phyloP scores from a whole-genome alignment of 2,113 vertebrate genomes.

The Neoarius graeffei region DNA sequence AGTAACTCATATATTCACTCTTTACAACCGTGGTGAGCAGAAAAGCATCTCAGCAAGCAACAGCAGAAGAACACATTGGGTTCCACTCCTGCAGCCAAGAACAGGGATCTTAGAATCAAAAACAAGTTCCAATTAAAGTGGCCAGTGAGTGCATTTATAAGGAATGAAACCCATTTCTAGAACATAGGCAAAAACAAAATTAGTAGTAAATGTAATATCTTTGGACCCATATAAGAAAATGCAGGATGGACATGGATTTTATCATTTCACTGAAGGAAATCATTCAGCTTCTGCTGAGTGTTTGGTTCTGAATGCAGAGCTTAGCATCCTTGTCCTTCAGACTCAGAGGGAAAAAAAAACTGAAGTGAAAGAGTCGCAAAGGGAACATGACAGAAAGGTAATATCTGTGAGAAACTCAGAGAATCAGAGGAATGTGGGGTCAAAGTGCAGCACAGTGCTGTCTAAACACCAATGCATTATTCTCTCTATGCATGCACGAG shows the following conservation, averaged over 20 bases:
- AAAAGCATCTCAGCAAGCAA: too few relatives aligned
- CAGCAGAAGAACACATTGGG: too few relatives aligned
- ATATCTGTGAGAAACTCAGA: slow-evolving; percentile 12
- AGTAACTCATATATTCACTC: too few relatives aligned
- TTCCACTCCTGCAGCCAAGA: too few relatives aligned
- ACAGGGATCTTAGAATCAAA: too few relatives aligned
- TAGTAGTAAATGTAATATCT: background rate
- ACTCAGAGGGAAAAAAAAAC: slow-evolving; percentile 13
- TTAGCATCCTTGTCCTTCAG: slow-evolving; percentile 25
- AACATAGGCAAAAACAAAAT: background rate
- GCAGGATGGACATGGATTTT: background rate
- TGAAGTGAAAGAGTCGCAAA: slow-evolving; percentile 62
- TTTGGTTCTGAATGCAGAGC: slow-evolving; percentile 47
- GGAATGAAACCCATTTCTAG: background rate
- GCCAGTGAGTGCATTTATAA: background rate
- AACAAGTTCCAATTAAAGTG: too few relatives aligned
- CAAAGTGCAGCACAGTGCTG: slow-evolving; percentile 17
- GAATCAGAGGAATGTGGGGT: slow-evolving; percentile 32
- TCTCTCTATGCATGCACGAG: slow-evolving; percentile 32
- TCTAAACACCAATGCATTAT: slow-evolving; percentile 54
- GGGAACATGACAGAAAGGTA: slow-evolving; percentile 59
- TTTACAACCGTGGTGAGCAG: too few relatives aligned
- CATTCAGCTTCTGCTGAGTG: background rate
- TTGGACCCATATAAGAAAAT: background rate
- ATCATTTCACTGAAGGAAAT: background rate